Percentiles rank a stretch among this genome's conserved stretches.
These are phyloP conservation scores for Dreissena rostriformis DNA, from an alignment of 1,140 invertebrate species.

Conservation along the genomic window DNA sequence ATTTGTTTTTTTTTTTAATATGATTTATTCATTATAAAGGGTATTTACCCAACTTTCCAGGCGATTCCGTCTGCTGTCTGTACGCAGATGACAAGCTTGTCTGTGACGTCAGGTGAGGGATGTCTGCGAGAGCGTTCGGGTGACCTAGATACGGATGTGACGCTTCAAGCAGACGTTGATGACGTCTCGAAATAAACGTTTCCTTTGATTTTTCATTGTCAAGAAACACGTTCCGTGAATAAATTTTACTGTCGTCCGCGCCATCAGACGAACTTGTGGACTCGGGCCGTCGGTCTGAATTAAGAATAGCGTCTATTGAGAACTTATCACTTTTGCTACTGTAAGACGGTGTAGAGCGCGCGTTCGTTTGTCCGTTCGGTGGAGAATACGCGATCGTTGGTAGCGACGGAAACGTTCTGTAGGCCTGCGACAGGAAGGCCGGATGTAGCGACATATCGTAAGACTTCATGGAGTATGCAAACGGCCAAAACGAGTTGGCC, in stretches of 20 bases:
- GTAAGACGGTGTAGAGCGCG: neutral
- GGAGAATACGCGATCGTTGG: neutral
- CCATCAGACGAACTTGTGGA: slow-evolving; percentile 30
- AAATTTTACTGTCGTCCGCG: slow-evolving; percentile 27
- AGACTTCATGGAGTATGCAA: slow-evolving; percentile 46
- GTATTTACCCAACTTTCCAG: slow-evolving; percentile 15
- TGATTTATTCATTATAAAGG: neutral
- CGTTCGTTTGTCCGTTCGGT: neutral
- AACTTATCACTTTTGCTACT: slow-evolving; percentile 40
- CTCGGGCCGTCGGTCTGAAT: slow-evolving; percentile 29
- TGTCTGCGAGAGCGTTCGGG: slow-evolving; percentile 21
- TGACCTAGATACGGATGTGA: slow-evolving; percentile 48
- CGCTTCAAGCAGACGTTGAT: slow-evolving; percentile 44
- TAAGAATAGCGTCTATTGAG: slow-evolving; percentile 50
- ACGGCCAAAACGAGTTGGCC: slow-evolving; percentile 44
- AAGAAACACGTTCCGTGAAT: slow-evolving; percentile 1
- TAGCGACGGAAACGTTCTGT: slow-evolving; percentile 34
- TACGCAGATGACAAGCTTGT: slow-evolving; percentile 37
- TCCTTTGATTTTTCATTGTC: slow-evolving; percentile 34
- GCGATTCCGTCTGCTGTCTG: slow-evolving; percentile 38
- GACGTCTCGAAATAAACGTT: slow-evolving; percentile 17
- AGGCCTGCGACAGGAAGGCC: slow-evolving; percentile 38
- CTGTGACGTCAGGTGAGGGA: slow-evolving; percentile 22
- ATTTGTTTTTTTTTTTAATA: too few relatives aligned
- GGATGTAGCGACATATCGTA: slow-evolving; percentile 47